Evolutionary conservation across 2,797 vertebrate species (phyloP), one percentile per base, ranked within the genome.

Genomic region (Forpus xanthops): DNA sequence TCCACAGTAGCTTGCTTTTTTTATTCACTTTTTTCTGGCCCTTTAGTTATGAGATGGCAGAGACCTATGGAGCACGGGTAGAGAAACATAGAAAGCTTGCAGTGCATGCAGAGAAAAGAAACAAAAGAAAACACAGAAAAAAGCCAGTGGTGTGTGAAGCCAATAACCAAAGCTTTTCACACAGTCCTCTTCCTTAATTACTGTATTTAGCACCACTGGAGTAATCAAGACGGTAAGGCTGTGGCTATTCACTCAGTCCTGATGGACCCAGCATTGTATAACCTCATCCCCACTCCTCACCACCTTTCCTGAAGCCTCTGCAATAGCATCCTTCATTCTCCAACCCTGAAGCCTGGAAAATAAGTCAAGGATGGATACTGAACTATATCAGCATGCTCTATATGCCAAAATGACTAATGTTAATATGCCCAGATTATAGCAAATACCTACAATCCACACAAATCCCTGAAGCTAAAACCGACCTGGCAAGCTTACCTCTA

Each of bases 171-270:
- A 87, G 79, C 78, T 83, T 94, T 93, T 94, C 89, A 87, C 79
- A 83, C 52, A 72, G 60, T 65, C 82, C 58, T 80, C 91, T 90
- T 86, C 91, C 79, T 86, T 94, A 95, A 95, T 96, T 94, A 92
- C 76, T 88, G 82, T 78, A 62, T 90, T 92, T 93, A 90, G 53
- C 1, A 0, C 47, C 60, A 41, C 44, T 93, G 87, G 52, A 4
- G 1, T 86, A 92, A 94, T 89, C 68, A 84, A 71, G 83, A 77
- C 62, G 0, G 1, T 41, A 28, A 45, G 27, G 16, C 86, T 73
- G 83, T 77, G 81, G 44, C 87, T 93, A 49, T 65, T 94, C 71
- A 85, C 79, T 79, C 83, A 52, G 55, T 91, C 9, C 5, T 93
- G 89, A 94, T 66, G 88, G 76, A 77, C 20, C 50, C 25, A 2